phyloP scores from a whole-genome alignment of 2,113 vertebrate genomes.

The Pimephales promelas region DNA sequence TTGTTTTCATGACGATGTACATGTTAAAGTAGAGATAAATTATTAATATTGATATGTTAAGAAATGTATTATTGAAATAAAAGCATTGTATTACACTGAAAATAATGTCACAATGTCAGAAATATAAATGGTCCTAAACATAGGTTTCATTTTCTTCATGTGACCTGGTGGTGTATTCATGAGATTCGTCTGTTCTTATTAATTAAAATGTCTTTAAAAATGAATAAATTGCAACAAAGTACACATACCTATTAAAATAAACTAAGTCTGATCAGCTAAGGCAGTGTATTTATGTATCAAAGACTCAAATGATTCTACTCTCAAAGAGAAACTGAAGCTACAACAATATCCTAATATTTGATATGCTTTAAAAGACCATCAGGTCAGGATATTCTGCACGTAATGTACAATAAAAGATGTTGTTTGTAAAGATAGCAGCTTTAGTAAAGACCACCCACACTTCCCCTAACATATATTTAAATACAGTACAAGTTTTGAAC shows the following conservation, averaged over 20 bases:
- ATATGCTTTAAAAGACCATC: background rate
- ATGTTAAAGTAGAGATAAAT: too few species aligned
- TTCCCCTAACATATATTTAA: constrained; percentile 30
- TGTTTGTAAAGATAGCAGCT: constrained; percentile 51
- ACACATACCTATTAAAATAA: constrained; percentile 22
- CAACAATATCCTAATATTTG: constrained; percentile 35
- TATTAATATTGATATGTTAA: too few species aligned
- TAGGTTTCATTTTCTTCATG: background rate
- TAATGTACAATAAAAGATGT: constrained; percentile 25
- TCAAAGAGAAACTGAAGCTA: constrained; percentile 34
- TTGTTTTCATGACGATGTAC: background rate
- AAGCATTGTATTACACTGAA: background rate
- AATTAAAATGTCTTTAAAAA: background rate
- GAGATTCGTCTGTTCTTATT: background rate
- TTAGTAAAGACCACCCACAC: constrained; percentile 14
- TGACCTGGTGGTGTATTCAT: background rate
- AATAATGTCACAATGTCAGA: background rate
- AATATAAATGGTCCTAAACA: background rate
- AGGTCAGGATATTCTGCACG: background rate
- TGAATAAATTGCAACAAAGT: background rate
- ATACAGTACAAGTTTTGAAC: constrained; percentile 31
- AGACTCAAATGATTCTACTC: constrained; percentile 37
- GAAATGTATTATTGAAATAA: background rate
- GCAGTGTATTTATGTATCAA: constrained; percentile 73
- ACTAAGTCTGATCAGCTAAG: constrained; percentile 84